These are phyloP conservation scores for Plemyria rubiginata DNA, from an alignment of 2,888 invertebrate genomes.

Conservation along the genomic window DNA sequence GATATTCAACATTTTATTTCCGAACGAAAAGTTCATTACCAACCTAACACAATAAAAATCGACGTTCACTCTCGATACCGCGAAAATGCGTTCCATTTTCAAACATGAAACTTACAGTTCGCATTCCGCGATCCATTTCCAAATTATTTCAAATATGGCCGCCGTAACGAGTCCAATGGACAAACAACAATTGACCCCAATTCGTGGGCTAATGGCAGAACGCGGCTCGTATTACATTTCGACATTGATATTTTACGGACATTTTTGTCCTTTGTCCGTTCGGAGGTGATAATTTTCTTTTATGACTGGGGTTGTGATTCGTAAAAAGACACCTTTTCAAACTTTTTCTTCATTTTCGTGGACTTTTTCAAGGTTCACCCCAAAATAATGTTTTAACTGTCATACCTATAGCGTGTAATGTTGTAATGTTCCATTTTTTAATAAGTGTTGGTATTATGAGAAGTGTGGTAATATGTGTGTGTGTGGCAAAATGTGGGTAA, in stretches of 20 bases:
- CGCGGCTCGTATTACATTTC: constrained; percentile 46
- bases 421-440: neutral
- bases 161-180: constrained; percentile 45
- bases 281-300: constrained; percentile 35
- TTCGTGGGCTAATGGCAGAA: constrained; percentile 46
- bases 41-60: constrained; percentile 27
- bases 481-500: too few species aligned
- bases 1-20: constrained; percentile 16
- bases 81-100: constrained; percentile 26
- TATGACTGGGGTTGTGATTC: constrained; percentile 32
- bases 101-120: constrained; percentile 23
- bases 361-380: constrained; percentile 10
- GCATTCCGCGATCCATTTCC: constrained; percentile 61
- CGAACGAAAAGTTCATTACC: constrained; percentile 21
- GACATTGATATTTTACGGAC: constrained; percentile 40
- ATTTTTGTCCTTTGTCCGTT: constrained; percentile 34
- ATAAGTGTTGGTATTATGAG: neutral
- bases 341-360: constrained; percentile 16
- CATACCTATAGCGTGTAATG: neutral
- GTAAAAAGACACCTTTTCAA: constrained; percentile 30
- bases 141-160: constrained; percentile 73
- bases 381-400: constrained; percentile 4
- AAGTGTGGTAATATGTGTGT: too few species aligned
- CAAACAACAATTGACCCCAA: constrained; percentile 62
- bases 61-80: constrained; percentile 17